Evolutionary conservation across 1,140 invertebrate species (phyloP).

Genomic region (Alviniconcha marisindica): DNA sequence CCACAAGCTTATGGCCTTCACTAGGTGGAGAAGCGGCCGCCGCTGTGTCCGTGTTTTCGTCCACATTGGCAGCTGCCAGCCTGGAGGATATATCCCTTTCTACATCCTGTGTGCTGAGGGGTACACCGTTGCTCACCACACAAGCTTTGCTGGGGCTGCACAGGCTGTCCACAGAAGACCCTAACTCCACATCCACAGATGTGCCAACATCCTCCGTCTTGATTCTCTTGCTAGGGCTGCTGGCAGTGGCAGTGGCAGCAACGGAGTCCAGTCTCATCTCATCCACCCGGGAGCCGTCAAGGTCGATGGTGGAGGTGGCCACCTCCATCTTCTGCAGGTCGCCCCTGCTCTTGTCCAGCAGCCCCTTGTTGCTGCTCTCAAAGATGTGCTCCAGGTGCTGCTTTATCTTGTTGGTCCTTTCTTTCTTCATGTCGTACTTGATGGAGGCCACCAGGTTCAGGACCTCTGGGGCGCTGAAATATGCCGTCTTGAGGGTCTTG

Average conservation of each 20-base stretch:
- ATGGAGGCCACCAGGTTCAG: constrained; percentile 55
- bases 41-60: neutral
- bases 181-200: neutral
- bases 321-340: neutral
- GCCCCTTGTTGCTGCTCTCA: constrained; percentile 59
- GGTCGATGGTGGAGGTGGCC: neutral
- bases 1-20: neutral
- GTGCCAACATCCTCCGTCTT: neutral
- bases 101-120: neutral
- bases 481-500: constrained; percentile 77
- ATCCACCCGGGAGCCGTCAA: neutral
- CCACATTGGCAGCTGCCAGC: constrained; percentile 28
- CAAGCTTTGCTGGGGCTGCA: neutral
- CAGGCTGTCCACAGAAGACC: neutral
- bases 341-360: constrained; percentile 24
- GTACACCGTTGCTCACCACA: neutral
- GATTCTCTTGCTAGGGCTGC: neutral
- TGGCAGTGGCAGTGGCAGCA: neutral
- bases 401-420: constrained; percentile 61
- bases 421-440: constrained; percentile 54
- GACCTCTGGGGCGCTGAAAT: constrained; percentile 62
- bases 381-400: constrained; percentile 59
- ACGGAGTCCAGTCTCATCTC: neutral
- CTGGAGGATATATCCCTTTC: constrained; percentile 32
- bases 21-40: neutral